Percentiles rank a stretch among this genome's conserved stretches.
phyloP scores from a whole-genome alignment of 1,140 invertebrate genomes.

The Battus philenor region DNA sequence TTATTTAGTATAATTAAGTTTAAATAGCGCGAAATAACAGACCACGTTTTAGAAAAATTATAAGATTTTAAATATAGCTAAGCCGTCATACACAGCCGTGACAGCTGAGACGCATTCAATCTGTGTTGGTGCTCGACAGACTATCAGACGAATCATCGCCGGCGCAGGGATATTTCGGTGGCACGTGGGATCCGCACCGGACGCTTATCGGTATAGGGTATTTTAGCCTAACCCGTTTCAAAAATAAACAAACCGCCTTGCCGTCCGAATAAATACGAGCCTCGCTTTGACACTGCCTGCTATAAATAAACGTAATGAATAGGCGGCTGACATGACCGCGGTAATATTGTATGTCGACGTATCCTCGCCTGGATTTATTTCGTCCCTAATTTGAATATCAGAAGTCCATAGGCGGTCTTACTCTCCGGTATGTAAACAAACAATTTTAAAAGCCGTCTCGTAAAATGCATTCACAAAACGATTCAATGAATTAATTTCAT shows the following conservation, averaged over 20 bases:
- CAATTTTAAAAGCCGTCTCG: conserved; percentile 12
- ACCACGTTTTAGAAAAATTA: conserved; percentile 34
- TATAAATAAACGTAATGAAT: conserved; percentile 74
- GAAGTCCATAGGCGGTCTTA: conserved; percentile 24
- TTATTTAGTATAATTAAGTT: too few species aligned
- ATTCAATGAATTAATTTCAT: conserved; percentile 14
- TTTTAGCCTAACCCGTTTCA: conserved; percentile 63
- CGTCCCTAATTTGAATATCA: conserved; percentile 55
- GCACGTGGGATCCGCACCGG: conserved; percentile 31
- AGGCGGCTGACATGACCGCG: conserved; percentile 55
- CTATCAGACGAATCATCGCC: conserved; percentile 39
- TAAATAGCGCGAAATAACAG: too few species aligned
- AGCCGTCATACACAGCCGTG: conserved; percentile 52
- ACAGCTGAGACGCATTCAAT: conserved; percentile 38
- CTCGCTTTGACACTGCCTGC: conserved; percentile 62
- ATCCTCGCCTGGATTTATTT: conserved; percentile 55
- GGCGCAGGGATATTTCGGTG: conserved; percentile 41
- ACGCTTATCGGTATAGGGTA: conserved; percentile 59
- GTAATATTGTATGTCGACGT: conserved; percentile 63
- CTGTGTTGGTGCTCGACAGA: conserved; percentile 41
- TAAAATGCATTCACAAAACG: conserved; percentile 12
- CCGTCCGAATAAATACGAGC: conserved; percentile 64
- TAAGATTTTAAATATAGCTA: conserved; percentile 56
- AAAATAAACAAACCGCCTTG: conserved; percentile 67
- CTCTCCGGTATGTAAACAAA: conserved; percentile 15